These are phyloP conservation scores for Tribolium madens DNA, from an alignment of 1,140 invertebrate species.

Conservation along the genomic window DNA sequence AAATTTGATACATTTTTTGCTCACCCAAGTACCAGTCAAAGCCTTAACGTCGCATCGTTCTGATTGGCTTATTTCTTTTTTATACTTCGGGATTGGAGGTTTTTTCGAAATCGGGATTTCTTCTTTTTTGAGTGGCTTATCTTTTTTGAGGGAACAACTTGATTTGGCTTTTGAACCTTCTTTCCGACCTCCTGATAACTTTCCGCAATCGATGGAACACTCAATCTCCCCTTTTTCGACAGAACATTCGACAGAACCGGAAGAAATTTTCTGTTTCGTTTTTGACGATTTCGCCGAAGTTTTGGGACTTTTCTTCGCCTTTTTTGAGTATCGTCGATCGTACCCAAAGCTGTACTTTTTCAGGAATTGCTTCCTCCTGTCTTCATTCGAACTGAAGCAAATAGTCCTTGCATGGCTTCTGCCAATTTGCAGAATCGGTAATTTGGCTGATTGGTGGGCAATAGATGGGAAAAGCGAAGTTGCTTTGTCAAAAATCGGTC, in stretches of 20 bases:
- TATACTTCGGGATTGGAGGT: constrained; percentile 6
- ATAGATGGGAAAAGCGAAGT: constrained; percentile 5
- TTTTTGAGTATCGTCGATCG: neutral
- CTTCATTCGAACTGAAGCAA: neutral
- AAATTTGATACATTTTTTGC: constrained; percentile 17
- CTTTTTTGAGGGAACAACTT: too few species aligned
- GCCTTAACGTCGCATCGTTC: neutral
- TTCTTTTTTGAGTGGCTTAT: neutral
- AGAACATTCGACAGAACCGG: neutral
- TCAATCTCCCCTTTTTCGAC: neutral
- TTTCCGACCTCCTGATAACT: neutral
- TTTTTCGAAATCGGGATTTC: constrained; percentile 31
- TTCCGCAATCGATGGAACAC: neutral
- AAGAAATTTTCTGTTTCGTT: neutral
- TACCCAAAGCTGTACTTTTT: neutral
- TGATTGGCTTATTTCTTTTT: neutral
- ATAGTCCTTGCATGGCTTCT: neutral
- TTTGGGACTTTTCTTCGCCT: neutral
- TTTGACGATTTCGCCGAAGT: neutral
- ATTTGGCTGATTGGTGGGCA: neutral
- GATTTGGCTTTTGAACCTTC: neutral
- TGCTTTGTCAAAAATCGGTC: constrained; percentile 14
- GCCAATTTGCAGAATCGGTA: neutral
- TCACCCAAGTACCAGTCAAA: constrained; percentile 11
- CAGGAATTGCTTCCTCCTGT: neutral